Conservation (phyloP, 2,113 vertebrate species). For the Eurypyga helias region DNA sequence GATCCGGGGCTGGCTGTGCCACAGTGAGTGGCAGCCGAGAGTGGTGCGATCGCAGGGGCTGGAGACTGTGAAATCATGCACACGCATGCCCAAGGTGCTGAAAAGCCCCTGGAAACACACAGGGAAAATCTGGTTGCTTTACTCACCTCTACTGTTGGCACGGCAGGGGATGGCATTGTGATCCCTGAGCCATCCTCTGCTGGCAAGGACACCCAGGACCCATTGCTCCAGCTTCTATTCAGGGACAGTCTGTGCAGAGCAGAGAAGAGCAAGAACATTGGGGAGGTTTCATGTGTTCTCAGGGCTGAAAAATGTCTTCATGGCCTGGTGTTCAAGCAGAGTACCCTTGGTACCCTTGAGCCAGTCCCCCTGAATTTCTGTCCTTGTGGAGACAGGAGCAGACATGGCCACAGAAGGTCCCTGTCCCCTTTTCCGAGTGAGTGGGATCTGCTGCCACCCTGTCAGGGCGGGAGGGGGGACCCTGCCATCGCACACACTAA, state of each 20-base stretch:
- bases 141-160: neutral
- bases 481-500: neutral
- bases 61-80: neutral
- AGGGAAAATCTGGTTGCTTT: neutral
- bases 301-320: neutral
- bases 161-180: neutral
- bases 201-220: neutral
- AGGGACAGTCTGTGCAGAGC: neutral
- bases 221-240: neutral
- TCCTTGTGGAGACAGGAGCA: neutral
- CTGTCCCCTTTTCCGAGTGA: neutral
- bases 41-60: neutral
- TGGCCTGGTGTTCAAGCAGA: neutral
- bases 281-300: neutral
- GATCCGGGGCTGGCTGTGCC: neutral
- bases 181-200: neutral
- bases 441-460: neutral
- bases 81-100: fast-evolving
- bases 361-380: neutral
- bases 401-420: neutral
- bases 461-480: fast-evolving
- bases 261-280: neutral
- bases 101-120: neutral
- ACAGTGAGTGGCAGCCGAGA: neutral
- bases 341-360: neutral